Percentiles rank a stretch among this genome's conserved stretches.
Evolutionary conservation across 2,797 vertebrate genomes (phyloP).

Genomic region (Notolabrus celidotus): DNA sequence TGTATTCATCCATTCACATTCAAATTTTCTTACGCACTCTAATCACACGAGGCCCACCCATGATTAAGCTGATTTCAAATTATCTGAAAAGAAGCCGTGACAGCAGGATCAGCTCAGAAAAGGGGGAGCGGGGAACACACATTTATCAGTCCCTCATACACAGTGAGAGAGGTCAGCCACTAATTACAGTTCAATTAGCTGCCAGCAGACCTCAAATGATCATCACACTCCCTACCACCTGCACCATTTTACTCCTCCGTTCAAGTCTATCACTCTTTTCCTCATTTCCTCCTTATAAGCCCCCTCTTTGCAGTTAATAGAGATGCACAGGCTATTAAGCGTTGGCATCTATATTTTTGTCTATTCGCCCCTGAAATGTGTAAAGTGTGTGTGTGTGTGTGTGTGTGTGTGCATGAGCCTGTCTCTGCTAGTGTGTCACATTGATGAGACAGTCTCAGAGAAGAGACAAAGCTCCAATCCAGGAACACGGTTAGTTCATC

Average conservation of each 20-base stretch:
- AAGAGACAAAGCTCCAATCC: constrained; percentile 49
- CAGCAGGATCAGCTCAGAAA: constrained; percentile 61
- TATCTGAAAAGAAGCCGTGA: constrained; percentile 50
- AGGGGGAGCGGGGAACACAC: constrained; percentile 58
- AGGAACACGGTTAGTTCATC: constrained; percentile 44
- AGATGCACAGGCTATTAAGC: constrained; percentile 52
- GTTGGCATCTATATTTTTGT: not conserved
- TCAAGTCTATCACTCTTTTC: constrained; percentile 23
- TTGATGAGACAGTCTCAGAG: constrained; percentile 77
- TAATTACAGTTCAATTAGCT: constrained; percentile 63
- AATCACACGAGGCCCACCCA: constrained; percentile 52
- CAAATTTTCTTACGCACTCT: constrained; percentile 48
- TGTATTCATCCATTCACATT: constrained; percentile 65
- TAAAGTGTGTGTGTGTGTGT: not conserved
- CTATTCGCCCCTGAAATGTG: not conserved
- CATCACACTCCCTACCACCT: constrained; percentile 43
- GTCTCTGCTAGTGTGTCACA: constrained; percentile 70
- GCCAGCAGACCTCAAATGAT: constrained; percentile 46
- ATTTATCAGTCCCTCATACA: constrained; percentile 21
- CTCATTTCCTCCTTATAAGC: constrained; percentile 37
- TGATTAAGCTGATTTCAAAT: constrained; percentile 62
- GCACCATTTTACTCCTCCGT: constrained; percentile 31
- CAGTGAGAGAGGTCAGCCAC: constrained; percentile 21
- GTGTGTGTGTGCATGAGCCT: constrained; percentile 22
- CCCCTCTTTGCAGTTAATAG: constrained; percentile 34